Conservation (phyloP, 1,140 invertebrate genomes). For the Ceratina australensis region DNA sequence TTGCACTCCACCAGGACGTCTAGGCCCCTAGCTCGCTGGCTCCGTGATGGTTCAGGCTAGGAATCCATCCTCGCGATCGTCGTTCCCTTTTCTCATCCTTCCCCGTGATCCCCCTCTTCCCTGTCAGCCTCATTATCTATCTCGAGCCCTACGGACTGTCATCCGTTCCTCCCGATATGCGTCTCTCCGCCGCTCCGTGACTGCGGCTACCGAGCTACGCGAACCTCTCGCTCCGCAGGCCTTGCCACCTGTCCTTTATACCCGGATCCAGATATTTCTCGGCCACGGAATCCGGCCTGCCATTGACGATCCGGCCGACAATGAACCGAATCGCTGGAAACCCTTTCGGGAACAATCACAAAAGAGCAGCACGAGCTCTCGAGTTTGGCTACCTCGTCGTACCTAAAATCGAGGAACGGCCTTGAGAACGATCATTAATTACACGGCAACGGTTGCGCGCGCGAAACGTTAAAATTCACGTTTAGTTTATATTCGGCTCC, state of each 20-base stretch:
- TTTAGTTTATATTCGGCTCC: no score
- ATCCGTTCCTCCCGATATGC: conserved; percentile 53
- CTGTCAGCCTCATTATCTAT: conserved; percentile 69
- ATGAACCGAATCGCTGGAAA: conserved; percentile 37
- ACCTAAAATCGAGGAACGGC: not conserved
- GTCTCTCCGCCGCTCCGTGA: conserved; percentile 21
- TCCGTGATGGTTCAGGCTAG: conserved; percentile 56
- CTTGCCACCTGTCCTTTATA: conserved; percentile 41
- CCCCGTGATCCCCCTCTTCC: conserved; percentile 34
- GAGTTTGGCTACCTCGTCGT: no score
- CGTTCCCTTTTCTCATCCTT: conserved; percentile 42
- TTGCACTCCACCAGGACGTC: conserved; percentile 75
- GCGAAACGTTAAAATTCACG: no score
- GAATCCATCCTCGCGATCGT: conserved; percentile 65
- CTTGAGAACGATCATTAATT: not conserved
- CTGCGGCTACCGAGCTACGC: not conserved
- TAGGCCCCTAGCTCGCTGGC: conserved; percentile 53
- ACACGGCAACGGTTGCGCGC: no score
- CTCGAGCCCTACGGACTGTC: conserved; percentile 49
- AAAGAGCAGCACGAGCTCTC: not conserved
- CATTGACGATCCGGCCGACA: conserved; percentile 28
- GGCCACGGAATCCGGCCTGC: conserved; percentile 35
- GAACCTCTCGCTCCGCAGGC: not conserved
- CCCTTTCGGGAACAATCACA: conserved; percentile 36
- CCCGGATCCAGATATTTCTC: conserved; percentile 41